Evolutionary conservation across 2,797 vertebrate genomes (phyloP), one percentile per base, ranked within the genome.

Genomic region (Mus spretus): DNA sequence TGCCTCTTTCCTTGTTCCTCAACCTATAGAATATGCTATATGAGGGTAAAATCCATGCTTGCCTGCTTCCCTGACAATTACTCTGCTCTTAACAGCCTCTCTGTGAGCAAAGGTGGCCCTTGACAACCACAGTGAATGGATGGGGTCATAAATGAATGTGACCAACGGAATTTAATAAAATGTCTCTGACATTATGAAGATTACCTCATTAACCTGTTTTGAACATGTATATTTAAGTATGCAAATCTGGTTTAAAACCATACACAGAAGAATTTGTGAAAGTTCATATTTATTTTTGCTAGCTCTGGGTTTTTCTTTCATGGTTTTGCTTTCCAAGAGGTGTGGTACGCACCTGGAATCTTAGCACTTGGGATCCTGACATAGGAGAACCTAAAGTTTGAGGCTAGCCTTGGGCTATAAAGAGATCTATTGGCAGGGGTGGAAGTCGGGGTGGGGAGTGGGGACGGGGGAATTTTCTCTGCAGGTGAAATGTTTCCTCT

Each of bases 401-500:
- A 85, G 72, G 12, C 6, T 31, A 59, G 72, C 20, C 75, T 67
- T 34, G 28, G 34, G 20, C 7, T 50, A n/a, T 11, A 34, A n/a
- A 65, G 61, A 10, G 65, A 72, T 13, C 65, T 87, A 55, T 22
- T 53, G 20, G 11, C 7, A 22, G 26, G 4, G 8, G 26, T 31
- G 9, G 37, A 24, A 9, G 26, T 28, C 3, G 10, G 9, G 26
- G 13, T 20, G 61, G 28, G 67, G 67, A 28, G 7, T 0, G 6
- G 13, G 14, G 65, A 6, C 0, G 2, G 53, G 17, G 3, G 20
- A 11, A 47, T 37, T 10, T 47, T 78, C 34, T 9, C 14, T 3
- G 1, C 61, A 37, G 85, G 67, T 24, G 61, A 83, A 97, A 65
- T 87, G 9, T 91, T 94, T 91, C 75, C 75, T 94, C 84, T 50